These are phyloP conservation scores for Percopsis omiscomaycus DNA, from an alignment of 2,797 vertebrate species.

Conservation along the genomic window DNA sequence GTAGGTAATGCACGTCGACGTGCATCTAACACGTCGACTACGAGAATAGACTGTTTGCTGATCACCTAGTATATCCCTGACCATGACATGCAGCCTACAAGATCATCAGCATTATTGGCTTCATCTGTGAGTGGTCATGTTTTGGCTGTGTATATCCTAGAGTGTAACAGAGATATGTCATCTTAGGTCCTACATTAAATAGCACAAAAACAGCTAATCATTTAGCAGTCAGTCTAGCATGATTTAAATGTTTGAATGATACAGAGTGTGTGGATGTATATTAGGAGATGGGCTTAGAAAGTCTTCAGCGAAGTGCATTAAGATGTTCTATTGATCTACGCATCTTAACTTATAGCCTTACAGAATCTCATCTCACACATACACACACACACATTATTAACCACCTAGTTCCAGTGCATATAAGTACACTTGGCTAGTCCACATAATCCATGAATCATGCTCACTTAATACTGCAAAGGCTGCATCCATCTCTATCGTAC, in stretches of 20 bases:
- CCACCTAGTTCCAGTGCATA: constrained; percentile 37
- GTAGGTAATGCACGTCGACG: no score
- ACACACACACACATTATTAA: constrained; percentile 25
- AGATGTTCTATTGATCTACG: constrained; percentile 65
- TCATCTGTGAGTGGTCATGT: no score
- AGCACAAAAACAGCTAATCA: no score
- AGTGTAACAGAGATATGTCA: no score
- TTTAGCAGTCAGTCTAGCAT: not conserved
- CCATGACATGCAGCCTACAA: no score
- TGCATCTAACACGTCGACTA: no score
- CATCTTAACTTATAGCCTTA: constrained; percentile 55
- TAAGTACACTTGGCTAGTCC: constrained; percentile 35
- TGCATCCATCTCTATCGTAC: constrained; percentile 35
- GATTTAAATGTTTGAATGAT: constrained; percentile 17
- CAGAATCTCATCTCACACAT: constrained; percentile 46
- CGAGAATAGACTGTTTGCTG: no score
- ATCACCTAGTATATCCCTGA: no score
- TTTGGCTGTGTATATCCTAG: no score
- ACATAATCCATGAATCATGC: constrained; percentile 39
- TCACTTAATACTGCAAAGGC: constrained; percentile 29
- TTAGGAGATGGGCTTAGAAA: constrained; percentile 24
- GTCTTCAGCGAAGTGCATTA: constrained; percentile 50
- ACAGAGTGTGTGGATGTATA: constrained; percentile 39
- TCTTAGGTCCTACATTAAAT: no score
- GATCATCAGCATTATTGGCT: no score